These are phyloP conservation scores for Paracanthobrama guichenoti DNA, from an alignment of 2,113 vertebrate genomes.

Conservation along the genomic window DNA sequence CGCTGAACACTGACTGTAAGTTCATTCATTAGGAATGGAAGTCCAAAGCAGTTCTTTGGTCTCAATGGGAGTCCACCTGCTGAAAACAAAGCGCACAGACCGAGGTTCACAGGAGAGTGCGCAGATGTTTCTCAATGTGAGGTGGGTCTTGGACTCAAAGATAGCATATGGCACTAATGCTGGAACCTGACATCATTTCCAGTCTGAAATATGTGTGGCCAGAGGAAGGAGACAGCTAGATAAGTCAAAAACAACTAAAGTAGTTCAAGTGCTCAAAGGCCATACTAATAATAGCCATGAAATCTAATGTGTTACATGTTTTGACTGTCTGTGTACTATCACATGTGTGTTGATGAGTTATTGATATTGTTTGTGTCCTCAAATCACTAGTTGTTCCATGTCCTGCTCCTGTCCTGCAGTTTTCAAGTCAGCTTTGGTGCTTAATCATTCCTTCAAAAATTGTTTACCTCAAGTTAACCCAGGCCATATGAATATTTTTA, in stretches of 20 bases:
- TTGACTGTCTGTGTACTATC: conserved; percentile 49
- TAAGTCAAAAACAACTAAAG: conserved; percentile 60
- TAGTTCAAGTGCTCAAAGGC: conserved; percentile 33
- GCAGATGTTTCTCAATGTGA: conserved; percentile 75
- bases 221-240: conserved; percentile 56
- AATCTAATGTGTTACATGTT: conserved; percentile 68
- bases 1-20: background rate
- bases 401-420: conserved; percentile 27
- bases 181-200: conserved; percentile 74
- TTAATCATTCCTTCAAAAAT: conserved; percentile 31
- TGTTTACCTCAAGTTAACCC: conserved; percentile 24
- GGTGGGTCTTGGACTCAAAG: conserved; percentile 69
- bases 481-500: conserved; percentile 27
- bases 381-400: conserved; percentile 56
- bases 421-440: conserved; percentile 28
- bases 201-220: conserved; percentile 63
- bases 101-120: conserved; percentile 73
- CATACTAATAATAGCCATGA: conserved; percentile 57
- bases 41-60: conserved; percentile 31
- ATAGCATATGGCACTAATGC: conserved; percentile 74
- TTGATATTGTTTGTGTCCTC: conserved; percentile 68
- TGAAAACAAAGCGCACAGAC: conserved; percentile 58
- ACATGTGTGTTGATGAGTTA: conserved; percentile 65
- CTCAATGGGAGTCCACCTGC: conserved; percentile 56
- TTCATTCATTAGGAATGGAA: conserved; percentile 44